phyloP scores from a whole-genome alignment of 2,113 vertebrate genomes.

The Rostratula benghalensis region DNA sequence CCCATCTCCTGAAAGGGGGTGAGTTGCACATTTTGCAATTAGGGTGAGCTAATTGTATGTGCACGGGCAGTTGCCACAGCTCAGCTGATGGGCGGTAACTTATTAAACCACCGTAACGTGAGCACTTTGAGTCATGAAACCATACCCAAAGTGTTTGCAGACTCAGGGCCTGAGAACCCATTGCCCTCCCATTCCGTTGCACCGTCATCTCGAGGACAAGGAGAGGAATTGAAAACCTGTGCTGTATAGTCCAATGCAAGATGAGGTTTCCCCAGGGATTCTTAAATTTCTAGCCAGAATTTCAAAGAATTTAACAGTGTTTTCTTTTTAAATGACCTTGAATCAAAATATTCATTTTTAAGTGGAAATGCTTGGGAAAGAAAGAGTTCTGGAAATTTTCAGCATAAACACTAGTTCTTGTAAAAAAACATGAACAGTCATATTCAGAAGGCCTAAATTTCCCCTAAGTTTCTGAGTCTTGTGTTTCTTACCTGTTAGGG shows the following conservation, averaged over 20 bases:
- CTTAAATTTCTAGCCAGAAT: slow-evolving; percentile 55
- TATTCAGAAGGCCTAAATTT: slow-evolving; percentile 3
- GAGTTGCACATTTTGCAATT: slow-evolving; percentile 20
- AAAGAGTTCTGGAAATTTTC: slow-evolving; percentile 55
- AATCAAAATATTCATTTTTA: slow-evolving; percentile 59
- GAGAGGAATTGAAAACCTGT: not conserved
- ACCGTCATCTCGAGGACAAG: not conserved
- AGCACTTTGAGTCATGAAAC: slow-evolving; percentile 37
- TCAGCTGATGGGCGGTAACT: slow-evolving; percentile 38
- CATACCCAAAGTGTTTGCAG: slow-evolving; percentile 24
- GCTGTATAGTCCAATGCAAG: not conserved
- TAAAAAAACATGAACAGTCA: not conserved
- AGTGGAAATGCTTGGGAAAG: slow-evolving; percentile 29
- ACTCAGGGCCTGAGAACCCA: not conserved
- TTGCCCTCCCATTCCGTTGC: not conserved
- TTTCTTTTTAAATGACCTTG: slow-evolving; percentile 60
- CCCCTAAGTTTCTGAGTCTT: not conserved
- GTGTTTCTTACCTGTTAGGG: not conserved
- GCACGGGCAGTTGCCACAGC: not conserved
- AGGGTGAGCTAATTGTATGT: slow-evolving; percentile 33
- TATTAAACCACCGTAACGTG: slow-evolving; percentile 42
- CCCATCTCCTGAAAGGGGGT: not conserved
- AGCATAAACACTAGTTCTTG: slow-evolving; percentile 9
- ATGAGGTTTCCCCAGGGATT: slow-evolving; percentile 29
- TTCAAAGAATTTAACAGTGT: slow-evolving; percentile 60